Evolutionary conservation across 23 tunicate species (phyloP), one percentile per base, ranked within the genome.

Genomic region (Trididemnum nubilum): DNA sequence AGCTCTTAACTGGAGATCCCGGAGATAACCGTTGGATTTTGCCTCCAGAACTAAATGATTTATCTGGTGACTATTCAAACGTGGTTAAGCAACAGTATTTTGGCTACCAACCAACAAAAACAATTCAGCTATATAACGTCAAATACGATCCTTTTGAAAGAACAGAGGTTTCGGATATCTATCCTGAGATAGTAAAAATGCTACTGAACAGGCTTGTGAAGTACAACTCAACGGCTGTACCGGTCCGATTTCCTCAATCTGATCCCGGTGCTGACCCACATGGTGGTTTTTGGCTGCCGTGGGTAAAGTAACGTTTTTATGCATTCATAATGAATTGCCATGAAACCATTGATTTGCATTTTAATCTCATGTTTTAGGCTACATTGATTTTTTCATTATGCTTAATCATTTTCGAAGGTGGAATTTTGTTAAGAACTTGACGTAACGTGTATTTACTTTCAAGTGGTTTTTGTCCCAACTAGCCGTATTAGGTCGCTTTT

Each of bases 261-360:
- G 94, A 93, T 72, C 83, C 83, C 30, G 73, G 52, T 4, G 80
- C 94, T 21, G 36, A 77, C 35, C 98, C 98, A 51, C 92, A 80
- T 64, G 94, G 92, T 52, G 98, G 92, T 12, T 93, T 83, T 64
- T 93, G 98, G 98, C 63, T 61, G 30, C 98, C 98, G 23, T 93
- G 98, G 98, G 75, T 75, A 15, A 76, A 76, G 19, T 73, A 33
- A 73, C 3, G 15, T 71, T 71, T 49, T n/a, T n/a, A n/a, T n/a
- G n/a, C n/a, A n/a, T n/a, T n/a, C n/a, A n/a, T n/a, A n/a, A n/a
- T n/a, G n/a, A n/a, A n/a, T n/a, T n/a, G n/a, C n/a, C n/a, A n/a
- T n/a, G n/a, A n/a, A n/a, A n/a, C n/a, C n/a, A n/a, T n/a, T n/a
- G n/a, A n/a, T n/a, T n/a, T n/a, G n/a, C n/a, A n/a, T n/a, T n/a